Conservation (phyloP, 2,797 vertebrate genomes). For the Taeniopygia guttata region DNA sequence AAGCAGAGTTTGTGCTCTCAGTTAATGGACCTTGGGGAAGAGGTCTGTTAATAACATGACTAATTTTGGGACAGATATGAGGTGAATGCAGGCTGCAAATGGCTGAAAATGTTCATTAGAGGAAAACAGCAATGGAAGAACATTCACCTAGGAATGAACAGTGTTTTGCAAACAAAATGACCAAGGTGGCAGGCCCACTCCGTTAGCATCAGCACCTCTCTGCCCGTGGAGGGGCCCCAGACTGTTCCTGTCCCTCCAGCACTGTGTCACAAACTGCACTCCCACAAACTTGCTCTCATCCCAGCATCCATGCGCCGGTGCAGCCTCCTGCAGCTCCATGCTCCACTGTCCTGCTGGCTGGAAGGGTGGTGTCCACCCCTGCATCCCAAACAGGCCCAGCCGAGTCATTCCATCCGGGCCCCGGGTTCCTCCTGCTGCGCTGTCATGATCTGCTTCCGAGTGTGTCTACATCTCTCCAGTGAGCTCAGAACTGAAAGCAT, state of each 20-base stretch:
- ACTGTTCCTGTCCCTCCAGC: slow-evolving; percentile 32
- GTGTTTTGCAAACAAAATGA: background rate
- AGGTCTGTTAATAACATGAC: background rate
- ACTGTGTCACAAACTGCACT: slow-evolving; percentile 65
- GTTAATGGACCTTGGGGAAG: background rate
- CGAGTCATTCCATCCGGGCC: slow-evolving; percentile 27
- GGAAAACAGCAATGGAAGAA: background rate
- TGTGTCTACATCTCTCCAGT: slow-evolving; percentile 17
- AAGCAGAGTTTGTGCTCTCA: background rate
- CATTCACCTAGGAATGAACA: background rate
- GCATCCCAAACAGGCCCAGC: background rate
- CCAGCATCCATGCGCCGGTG: slow-evolving; percentile 40
- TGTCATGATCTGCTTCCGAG: slow-evolving; percentile 39
- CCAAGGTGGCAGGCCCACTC: background rate
- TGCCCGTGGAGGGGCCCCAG: background rate
- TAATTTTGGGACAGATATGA: background rate
- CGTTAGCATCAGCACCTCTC: background rate
- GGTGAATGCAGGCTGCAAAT: slow-evolving; percentile 1
- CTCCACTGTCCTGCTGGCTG: slow-evolving; percentile 27
- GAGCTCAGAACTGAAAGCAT: slow-evolving; percentile 45
- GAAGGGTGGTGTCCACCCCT: background rate
- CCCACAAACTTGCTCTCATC: slow-evolving; percentile 56
- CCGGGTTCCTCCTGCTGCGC: background rate
- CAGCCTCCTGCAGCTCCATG: slow-evolving; percentile 55
- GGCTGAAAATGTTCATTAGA: background rate